phyloP scores from a whole-genome alignment of 2,797 vertebrate species.

The Molossus alvarezi region DNA sequence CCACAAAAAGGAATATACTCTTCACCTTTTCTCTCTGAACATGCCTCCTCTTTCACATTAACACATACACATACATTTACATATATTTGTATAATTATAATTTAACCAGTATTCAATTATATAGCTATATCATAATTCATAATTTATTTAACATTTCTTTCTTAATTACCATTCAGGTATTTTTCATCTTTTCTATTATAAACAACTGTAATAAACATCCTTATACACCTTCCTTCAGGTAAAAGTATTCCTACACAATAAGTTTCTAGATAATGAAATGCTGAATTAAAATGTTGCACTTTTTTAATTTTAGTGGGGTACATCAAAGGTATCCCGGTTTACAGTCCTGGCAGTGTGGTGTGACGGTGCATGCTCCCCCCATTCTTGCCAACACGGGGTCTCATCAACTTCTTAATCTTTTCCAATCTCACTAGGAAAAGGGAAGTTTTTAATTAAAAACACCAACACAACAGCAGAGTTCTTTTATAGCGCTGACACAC shows the following conservation, averaged over 20 bases:
- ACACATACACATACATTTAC: neutral
- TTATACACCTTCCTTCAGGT: neutral
- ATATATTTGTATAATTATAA: neutral
- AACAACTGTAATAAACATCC: neutral
- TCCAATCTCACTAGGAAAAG: neutral
- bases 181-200: neutral
- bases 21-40: neutral
- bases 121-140: neutral
- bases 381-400: neutral
- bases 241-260: neutral
- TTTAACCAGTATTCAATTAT: neutral
- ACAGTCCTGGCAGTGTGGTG: neutral
- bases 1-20: neutral
- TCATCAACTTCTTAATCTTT: neutral
- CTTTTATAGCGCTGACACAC: no score
- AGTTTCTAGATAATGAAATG: neutral
- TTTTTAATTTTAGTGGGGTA: conserved; percentile 25
- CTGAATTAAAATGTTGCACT: neutral
- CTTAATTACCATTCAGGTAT: neutral
- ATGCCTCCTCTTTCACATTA: neutral
- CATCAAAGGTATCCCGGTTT: neutral
- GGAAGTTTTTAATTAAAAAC: neutral
- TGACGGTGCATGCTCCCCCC: accelerated
- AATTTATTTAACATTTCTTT: neutral
- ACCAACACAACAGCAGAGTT: neutral